phyloP scores from a whole-genome alignment of 1,140 invertebrate species.

The Drosophila bipectinata region DNA sequence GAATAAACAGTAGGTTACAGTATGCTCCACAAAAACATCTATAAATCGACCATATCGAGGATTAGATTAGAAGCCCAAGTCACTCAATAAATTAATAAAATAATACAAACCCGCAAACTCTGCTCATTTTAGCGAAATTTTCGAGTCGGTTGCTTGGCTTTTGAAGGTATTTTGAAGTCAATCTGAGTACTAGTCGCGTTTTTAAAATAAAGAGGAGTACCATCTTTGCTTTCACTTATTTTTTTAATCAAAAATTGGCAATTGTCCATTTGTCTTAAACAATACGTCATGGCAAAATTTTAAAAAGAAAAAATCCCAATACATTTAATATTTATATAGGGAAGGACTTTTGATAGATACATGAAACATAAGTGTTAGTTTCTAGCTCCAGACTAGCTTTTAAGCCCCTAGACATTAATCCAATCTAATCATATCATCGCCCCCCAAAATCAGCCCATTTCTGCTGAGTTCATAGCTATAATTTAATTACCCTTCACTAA shows the following conservation, averaged over 20 bases:
- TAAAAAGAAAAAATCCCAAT: no score
- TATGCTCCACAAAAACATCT: not conserved
- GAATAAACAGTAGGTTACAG: not conserved
- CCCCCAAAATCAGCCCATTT: not conserved
- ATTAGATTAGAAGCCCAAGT: not conserved
- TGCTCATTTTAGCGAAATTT: slow-evolving; percentile 11
- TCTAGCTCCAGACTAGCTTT: no score
- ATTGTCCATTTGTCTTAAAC: no score
- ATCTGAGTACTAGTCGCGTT: no score
- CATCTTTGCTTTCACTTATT: no score
- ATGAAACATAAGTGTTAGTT: no score
- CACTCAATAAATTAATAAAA: not conserved
- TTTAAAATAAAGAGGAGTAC: no score
- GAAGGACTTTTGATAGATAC: no score
- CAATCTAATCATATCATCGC: not conserved
- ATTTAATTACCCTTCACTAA: not conserved
- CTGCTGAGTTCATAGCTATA: not conserved
- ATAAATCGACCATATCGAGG: not conserved
- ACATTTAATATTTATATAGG: no score
- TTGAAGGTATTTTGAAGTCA: not conserved
- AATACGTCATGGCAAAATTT: no score
- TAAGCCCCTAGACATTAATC: not conserved
- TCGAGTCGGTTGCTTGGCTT: slow-evolving; percentile 17
- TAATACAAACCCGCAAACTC: not conserved
- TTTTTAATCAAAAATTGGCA: no score